Evolutionary conservation across 2,797 vertebrate genomes (phyloP).

Genomic region (Knipowitschia caucasica): DNA sequence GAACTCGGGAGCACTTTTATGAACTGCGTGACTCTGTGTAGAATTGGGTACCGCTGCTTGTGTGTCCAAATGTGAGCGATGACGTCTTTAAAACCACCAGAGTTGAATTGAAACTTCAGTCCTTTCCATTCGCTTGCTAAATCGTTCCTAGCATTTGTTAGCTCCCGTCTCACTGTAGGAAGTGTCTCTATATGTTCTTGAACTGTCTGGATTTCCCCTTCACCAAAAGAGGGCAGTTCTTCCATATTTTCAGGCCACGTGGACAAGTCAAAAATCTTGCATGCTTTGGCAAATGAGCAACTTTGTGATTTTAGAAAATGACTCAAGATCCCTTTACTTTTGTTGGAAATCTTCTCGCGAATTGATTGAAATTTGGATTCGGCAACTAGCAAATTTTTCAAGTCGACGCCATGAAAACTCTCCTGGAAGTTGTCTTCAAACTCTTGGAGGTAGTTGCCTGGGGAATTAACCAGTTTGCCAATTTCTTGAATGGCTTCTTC

Average conservation of each 20-base stretch:
- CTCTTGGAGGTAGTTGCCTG: slow-evolving; percentile 92
- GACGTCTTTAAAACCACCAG: slow-evolving; percentile 90
- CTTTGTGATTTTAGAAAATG: slow-evolving; percentile 88
- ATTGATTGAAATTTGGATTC: slow-evolving; percentile 98
- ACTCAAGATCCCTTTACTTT: slow-evolving; percentile 87
- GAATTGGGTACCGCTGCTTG: slow-evolving; percentile 88
- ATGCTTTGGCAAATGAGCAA: slow-evolving; percentile 86
- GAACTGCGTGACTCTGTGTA: slow-evolving; percentile 87
- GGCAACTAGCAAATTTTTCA: slow-evolving; percentile 91
- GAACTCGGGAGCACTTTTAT: slow-evolving; percentile 89
- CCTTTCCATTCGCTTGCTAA: slow-evolving; percentile 91
- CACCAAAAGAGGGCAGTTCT: slow-evolving; percentile 86
- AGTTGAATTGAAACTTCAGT: slow-evolving; percentile 91
- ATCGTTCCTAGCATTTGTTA: slow-evolving; percentile 79
- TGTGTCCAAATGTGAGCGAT: slow-evolving; percentile 87
- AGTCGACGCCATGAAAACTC: slow-evolving; percentile 91
- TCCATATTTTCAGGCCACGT: slow-evolving; percentile 86
- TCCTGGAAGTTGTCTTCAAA: slow-evolving; percentile 95
- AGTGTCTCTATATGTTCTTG: slow-evolving; percentile 86
- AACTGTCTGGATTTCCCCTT: slow-evolving; percentile 89
- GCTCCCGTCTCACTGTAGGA: slow-evolving; percentile 76
- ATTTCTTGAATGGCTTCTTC: slow-evolving; percentile 93
- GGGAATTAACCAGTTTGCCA: slow-evolving; percentile 85
- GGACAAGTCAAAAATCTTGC: slow-evolving; percentile 87
- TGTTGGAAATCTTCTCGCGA: slow-evolving; percentile 94